These are phyloP conservation scores for Halesus radiatus DNA, from an alignment of 1,140 invertebrate species.

Conservation along the genomic window DNA sequence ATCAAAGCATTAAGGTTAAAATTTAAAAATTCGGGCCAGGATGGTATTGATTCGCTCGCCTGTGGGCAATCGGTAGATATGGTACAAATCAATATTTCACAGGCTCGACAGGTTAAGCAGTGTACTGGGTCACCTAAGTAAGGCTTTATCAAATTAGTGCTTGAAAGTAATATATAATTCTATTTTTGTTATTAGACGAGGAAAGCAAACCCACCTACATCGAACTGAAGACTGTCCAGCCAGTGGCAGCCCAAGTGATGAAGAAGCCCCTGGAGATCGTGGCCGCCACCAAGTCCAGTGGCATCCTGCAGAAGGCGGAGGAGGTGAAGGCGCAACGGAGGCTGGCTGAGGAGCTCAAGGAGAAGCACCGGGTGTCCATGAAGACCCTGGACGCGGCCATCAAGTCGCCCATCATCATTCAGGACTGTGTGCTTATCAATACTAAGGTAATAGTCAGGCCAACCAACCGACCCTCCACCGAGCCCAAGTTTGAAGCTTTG, in stretches of 20 bases:
- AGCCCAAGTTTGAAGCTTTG: too few relatives aligned
- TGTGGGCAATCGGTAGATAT: too few relatives aligned
- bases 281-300: conserved; percentile 42
- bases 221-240: conserved; percentile 60
- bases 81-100: too few relatives aligned
- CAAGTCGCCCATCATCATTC: neutral
- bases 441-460: neutral
- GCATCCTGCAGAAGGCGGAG: conserved; percentile 62
- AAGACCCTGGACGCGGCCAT: neutral
- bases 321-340: conserved; percentile 60
- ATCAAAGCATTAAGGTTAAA: too few relatives aligned
- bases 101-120: too few relatives aligned
- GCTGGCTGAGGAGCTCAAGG: conserved; percentile 26
- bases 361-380: conserved; percentile 30
- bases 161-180: too few relatives aligned
- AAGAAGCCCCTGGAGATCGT: conserved; percentile 18
- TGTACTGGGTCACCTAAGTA: too few relatives aligned
- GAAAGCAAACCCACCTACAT: conserved; percentile 60
- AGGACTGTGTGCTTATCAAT: neutral
- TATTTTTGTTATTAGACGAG: conserved; percentile 60
- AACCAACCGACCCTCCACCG: too few relatives aligned
- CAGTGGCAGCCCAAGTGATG: too few relatives aligned
- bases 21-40: too few relatives aligned
- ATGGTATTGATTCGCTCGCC: too few relatives aligned
- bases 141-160: too few relatives aligned